Percentiles rank a stretch among this genome's conserved stretches.
These are phyloP conservation scores for Isurus oxyrinchus DNA, from an alignment of 2,113 vertebrate genomes.

Conservation along the genomic window DNA sequence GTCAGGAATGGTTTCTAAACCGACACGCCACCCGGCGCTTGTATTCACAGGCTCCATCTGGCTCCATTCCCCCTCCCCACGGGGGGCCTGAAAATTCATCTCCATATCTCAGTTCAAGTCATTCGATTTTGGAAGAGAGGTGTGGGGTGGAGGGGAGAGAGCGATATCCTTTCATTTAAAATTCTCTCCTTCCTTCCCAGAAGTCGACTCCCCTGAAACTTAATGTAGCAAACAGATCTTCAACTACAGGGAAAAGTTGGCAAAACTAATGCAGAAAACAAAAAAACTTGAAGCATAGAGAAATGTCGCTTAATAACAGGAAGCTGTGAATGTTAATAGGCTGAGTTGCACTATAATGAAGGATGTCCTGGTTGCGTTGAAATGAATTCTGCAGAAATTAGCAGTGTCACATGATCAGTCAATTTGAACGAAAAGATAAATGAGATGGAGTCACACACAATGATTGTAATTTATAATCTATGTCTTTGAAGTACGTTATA, in stretches of 20 bases:
- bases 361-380: background rate
- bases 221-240: background rate
- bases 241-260: background rate
- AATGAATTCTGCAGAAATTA: slow-evolving; percentile 5
- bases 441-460: background rate
- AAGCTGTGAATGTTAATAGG: too few relatives aligned
- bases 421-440: slow-evolving; percentile 30
- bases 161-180: background rate
- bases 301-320: background rate
- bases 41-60: too few relatives aligned
- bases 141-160: background rate
- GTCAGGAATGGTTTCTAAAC: background rate
- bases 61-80: too few relatives aligned
- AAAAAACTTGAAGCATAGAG: background rate
- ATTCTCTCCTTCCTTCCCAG: background rate
- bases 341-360: background rate
- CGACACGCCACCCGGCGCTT: too few relatives aligned
- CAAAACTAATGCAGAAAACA: background rate
- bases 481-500: slow-evolving; percentile 12
- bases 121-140: background rate
- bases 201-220: background rate
- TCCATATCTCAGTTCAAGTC: background rate
- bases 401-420: background rate
- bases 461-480: slow-evolving; percentile 22
- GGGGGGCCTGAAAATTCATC: too few relatives aligned